Base-by-base conservation (phyloP, 2,888 invertebrate genomes). In the Phoronis australis region DNA sequence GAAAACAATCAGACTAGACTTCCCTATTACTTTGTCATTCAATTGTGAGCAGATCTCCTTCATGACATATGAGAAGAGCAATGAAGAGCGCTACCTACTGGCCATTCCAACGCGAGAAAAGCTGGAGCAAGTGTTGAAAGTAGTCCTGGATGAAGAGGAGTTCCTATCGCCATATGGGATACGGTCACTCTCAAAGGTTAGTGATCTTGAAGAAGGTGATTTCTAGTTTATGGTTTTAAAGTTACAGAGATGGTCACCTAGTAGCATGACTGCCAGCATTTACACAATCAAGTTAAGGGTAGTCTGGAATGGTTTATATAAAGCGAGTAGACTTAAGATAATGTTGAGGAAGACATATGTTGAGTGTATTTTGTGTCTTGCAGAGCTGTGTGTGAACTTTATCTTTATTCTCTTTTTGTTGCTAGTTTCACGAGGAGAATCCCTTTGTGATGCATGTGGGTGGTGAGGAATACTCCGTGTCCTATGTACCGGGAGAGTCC, bases 161-260 rank as follows among this genome's bases (percentile, higher is more conserved):
- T 75, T 77, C 48, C 64, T 77, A 2, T 73, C 75, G 2, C 66
- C 68, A 1, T 71, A 71, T 52, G 77, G 77, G 2, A 65, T 77
- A 43, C 61, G 77, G n/a, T 71, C 75, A 15, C 53, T 76, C 25
- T 76, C 77, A 27, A 76, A 76, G 67, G 73, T 70, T 54, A 37
- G n/a, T n/a, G n/a, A n/a, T n/a, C n/a, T n/a, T n/a, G n/a, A n/a
- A n/a, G n/a, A n/a, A n/a, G n/a, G n/a, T n/a, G n/a, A n/a, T n/a
- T n/a, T n/a, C n/a, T n/a, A n/a, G n/a, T n/a, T n/a, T n/a, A n/a
- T n/a, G n/a, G n/a, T n/a, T n/a, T n/a, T n/a, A n/a, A n/a, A n/a
- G n/a, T n/a, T n/a, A n/a, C n/a, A n/a, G n/a, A n/a, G n/a, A n/a
- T n/a, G n/a, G n/a, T n/a, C n/a, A n/a, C n/a, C n/a, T n/a, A n/a